A percentile compares a stretch with the other conserved stretches of the same genome.
Conservation (phyloP, 92 coral and sea anemone species). For the Phymanthus crucifer region DNA sequence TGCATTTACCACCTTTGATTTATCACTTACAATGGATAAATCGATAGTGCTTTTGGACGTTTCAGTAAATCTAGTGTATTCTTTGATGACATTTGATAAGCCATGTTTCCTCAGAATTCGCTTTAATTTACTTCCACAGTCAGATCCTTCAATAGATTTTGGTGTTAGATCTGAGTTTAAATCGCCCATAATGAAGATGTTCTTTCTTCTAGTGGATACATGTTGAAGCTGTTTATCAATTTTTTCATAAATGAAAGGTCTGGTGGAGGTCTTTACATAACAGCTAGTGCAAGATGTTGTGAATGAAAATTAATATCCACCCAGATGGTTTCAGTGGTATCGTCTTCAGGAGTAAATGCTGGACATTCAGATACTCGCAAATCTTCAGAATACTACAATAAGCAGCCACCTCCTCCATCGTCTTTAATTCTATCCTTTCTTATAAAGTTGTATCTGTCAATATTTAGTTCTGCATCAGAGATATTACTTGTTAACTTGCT, state of each 20-base stretch:
- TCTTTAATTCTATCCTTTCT: too few relatives aligned
- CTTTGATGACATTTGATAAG: slow-evolving; percentile 8
- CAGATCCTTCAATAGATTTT: neutral
- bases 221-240: neutral
- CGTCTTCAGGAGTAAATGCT: too few relatives aligned
- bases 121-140: neutral
- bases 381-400: too few relatives aligned
- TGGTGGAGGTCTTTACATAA: too few relatives aligned
- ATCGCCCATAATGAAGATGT: neutral
- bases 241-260: neutral
- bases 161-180: slow-evolving; percentile 4
- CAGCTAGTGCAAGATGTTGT: too few relatives aligned
- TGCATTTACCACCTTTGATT: slow-evolving; percentile 22
- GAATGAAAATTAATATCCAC: too few relatives aligned
- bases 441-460: too few relatives aligned
- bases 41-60: neutral
- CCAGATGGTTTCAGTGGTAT: too few relatives aligned
- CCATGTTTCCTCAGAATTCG: slow-evolving; percentile 2
- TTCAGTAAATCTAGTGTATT: slow-evolving; percentile 4
- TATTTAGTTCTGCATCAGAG: too few relatives aligned
- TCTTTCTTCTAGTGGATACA: neutral
- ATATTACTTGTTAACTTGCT: too few relatives aligned
- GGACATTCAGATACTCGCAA: too few relatives aligned
- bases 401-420: too few relatives aligned
- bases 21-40: neutral